A percentile compares a stretch with the other conserved stretches of the same genome.
phyloP scores from a whole-genome alignment of 1,140 invertebrate species.

The Drosophila nannoptera region DNA sequence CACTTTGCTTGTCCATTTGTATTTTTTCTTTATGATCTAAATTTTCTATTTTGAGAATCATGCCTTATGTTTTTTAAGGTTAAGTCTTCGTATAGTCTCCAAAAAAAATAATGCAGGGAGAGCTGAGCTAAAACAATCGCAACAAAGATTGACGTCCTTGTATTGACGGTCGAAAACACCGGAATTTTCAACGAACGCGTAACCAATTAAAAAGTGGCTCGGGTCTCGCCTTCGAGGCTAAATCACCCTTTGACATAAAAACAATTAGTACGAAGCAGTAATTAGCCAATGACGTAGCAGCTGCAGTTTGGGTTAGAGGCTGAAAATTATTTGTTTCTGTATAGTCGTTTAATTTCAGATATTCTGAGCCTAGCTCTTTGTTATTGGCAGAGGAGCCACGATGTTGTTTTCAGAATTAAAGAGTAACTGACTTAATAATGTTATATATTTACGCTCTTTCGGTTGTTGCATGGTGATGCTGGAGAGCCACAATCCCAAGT shows the following conservation, averaged over 20 bases:
- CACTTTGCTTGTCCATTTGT: too few species aligned
- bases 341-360: slow-evolving; percentile 22
- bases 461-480: slow-evolving; percentile 28
- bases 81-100: too few species aligned
- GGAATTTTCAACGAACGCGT: not conserved
- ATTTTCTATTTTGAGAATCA: too few species aligned
- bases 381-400: not conserved
- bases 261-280: slow-evolving; percentile 55
- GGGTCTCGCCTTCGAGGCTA: slow-evolving; percentile 3
- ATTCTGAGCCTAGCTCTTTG: slow-evolving; percentile 19
- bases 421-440: slow-evolving; percentile 2
- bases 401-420: slow-evolving; percentile 21
- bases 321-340: too few species aligned
- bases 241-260: slow-evolving; percentile 46
- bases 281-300: slow-evolving; percentile 69
- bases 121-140: too few species aligned
- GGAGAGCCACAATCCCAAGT: slow-evolving; percentile 6
- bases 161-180: too few species aligned
- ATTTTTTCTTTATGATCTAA: too few species aligned
- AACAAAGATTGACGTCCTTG: too few species aligned
- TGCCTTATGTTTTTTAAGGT: too few species aligned
- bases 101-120: too few species aligned
- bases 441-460: slow-evolving; percentile 28
- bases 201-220: slow-evolving; percentile 53
- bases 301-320: slow-evolving; percentile 8